Conservation (phyloP, 2,113 vertebrate species). For the Ceratotherium simum region DNA sequence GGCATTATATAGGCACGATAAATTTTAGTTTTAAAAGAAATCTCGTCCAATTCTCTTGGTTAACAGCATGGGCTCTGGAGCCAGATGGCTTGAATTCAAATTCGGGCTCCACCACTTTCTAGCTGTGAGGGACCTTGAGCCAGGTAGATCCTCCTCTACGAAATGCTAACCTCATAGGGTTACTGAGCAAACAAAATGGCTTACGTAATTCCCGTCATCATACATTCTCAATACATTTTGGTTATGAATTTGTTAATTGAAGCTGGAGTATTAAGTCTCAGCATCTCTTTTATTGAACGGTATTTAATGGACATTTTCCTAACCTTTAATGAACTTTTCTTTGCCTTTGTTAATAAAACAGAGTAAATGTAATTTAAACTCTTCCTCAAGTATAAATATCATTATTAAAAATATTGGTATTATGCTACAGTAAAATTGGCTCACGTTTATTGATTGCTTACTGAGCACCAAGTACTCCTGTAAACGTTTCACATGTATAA, state of each 20-base stretch:
- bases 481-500: neutral
- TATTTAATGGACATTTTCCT: neutral
- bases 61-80: neutral
- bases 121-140: neutral
- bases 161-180: neutral
- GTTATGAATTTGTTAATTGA: slow-evolving; percentile 14
- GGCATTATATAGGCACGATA: neutral
- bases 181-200: neutral
- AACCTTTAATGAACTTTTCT: neutral
- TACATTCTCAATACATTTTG: slow-evolving; percentile 6
- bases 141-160: neutral
- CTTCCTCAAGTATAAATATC: neutral
- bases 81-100: slow-evolving; percentile 17
- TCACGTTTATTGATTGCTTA: neutral
- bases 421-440: neutral
- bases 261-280: slow-evolving; percentile 1
- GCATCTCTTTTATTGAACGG: neutral
- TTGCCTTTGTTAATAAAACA: slow-evolving; percentile 39
- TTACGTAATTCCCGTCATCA: neutral
- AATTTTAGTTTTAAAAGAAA: slow-evolving; percentile 31
- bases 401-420: neutral
- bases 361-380: neutral
- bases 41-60: neutral
- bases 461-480: neutral
- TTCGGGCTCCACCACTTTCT: neutral